These are phyloP conservation scores for Rhinella marina DNA, from an alignment of 2,797 vertebrate species.

Conservation along the genomic window DNA sequence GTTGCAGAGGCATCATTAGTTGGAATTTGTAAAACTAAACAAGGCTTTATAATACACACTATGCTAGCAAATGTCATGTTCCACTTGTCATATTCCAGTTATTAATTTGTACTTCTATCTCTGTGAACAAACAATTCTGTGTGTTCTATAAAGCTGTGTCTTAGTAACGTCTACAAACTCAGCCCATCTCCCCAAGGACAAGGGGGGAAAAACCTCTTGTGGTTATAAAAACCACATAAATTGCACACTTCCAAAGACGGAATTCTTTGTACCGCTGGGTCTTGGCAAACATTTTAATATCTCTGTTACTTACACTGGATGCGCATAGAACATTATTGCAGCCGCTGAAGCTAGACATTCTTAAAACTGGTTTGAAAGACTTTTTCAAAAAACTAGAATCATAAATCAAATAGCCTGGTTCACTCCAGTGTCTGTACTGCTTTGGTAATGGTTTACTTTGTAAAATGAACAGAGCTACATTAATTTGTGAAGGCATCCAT, in stretches of 20 bases:
- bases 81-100: constrained; percentile 39
- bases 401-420: constrained; percentile 30
- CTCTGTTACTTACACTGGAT: constrained; percentile 19
- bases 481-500: background rate
- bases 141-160: constrained; percentile 36
- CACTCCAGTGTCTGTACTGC: background rate
- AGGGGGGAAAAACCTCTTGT: constrained; percentile 21
- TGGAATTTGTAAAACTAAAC: constrained; percentile 32
- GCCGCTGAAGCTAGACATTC: constrained; percentile 11
- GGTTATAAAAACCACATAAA: constrained; percentile 44
- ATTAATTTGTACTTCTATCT: constrained; percentile 58
- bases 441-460: constrained; percentile 33
- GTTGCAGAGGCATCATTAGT: constrained; percentile 7
- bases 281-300: constrained; percentile 54
- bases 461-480: constrained; percentile 29
- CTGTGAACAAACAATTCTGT: constrained; percentile 41
- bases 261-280: constrained; percentile 37
- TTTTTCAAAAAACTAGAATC: constrained; percentile 12
- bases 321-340: constrained; percentile 44
- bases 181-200: constrained; percentile 37
- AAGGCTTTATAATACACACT: constrained; percentile 37
- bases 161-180: constrained; percentile 51
- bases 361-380: constrained; percentile 33
- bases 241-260: constrained; percentile 32
- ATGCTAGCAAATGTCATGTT: constrained; percentile 50